These are phyloP conservation scores for Epizoanthus illoricatus DNA, from an alignment of 92 coral and sea anemone species.

Conservation along the genomic window DNA sequence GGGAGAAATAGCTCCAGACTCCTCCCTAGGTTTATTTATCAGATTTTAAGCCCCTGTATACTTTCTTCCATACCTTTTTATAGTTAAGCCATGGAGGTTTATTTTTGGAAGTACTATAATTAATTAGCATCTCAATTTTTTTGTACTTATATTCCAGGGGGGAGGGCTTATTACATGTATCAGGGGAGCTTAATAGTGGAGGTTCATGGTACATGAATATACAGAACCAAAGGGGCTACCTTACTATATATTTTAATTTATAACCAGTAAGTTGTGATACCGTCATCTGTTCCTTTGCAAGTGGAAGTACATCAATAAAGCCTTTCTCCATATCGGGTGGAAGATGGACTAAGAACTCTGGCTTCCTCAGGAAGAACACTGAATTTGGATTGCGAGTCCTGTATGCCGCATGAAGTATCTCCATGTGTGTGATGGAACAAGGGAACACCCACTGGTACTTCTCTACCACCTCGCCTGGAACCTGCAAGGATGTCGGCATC, in stretches of 20 bases:
- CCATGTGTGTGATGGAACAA: slow-evolving; percentile 81
- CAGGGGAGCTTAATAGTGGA: too few relatives aligned
- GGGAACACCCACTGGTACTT: slow-evolving; percentile 73
- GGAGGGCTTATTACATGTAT: too few relatives aligned
- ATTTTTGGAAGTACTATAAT: too few relatives aligned
- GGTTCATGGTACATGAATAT: too few relatives aligned
- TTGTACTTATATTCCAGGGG: neutral
- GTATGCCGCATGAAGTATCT: slow-evolving; percentile 79
- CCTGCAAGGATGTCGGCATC: slow-evolving; percentile 64
- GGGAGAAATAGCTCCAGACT: too few relatives aligned
- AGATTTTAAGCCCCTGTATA: too few relatives aligned
- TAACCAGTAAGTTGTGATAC: slow-evolving; percentile 13
- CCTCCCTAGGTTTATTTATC: too few relatives aligned
- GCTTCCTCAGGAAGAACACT: slow-evolving; percentile 62
- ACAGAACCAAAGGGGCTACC: too few relatives aligned
- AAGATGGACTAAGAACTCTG: slow-evolving; percentile 53
- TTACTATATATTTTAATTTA: too few relatives aligned
- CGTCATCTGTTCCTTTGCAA: slow-evolving; percentile 62
- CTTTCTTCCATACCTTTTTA: too few relatives aligned
- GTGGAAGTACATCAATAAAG: slow-evolving; percentile 58
- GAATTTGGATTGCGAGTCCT: slow-evolving; percentile 70
- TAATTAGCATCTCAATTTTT: neutral
- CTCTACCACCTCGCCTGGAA: slow-evolving; percentile 65
- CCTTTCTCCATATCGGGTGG: slow-evolving; percentile 56
- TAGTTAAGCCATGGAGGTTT: too few relatives aligned